Base-by-base conservation (phyloP, 2,888 invertebrate species). In the Epinotia bilunana region DNA sequence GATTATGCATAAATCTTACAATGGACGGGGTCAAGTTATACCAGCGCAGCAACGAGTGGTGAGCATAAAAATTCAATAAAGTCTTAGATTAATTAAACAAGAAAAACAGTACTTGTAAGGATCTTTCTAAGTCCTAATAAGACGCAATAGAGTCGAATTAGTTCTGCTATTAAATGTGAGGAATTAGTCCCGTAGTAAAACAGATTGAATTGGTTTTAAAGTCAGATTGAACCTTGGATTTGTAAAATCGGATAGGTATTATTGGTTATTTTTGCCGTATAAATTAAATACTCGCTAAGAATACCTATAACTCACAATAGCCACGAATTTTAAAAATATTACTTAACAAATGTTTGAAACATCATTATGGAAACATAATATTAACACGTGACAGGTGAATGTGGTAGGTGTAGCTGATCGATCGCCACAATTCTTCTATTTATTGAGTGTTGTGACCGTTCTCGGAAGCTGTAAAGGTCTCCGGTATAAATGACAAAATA, bases 401-500 rank as follows among this genome's bases (percentile, higher is more conserved):
- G 70, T 60, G 71, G 70, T 71, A 71, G 65, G 70, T 61, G 43
- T 64, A 12, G 60, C 33, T 75, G 71, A 75, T 75, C 60, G 75
- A 75, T 75, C 57, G 60, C 62, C 57, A 67, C 65, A 61, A 75
- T 72, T 72, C 75, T 55, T 65, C 71, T 75, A 75, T 75, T 78
- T 76, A 74, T 78, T 60, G 72, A 76, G 68, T 68, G 74, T 70
- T 72, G 60, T 39, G 73, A 43, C 39, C 70, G 68, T 78, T 74
- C 73, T 77, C 78, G 86, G 86, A 85, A 86, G 84, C 84, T 82
- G 81, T 78, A 81, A 81, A 83, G 84, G 84, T 84, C 83, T 74
- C 18, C 28, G 61, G 75, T 84, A 90, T 91, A 90, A 91, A 90
- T 90, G 89, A 87, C 86, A 83, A 84, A 88, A 87, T 87, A 87